Evolutionary conservation across 2,113 vertebrate genomes (phyloP), one percentile per base, ranked within the genome.

Genomic region (Limnothrissa miodon): DNA sequence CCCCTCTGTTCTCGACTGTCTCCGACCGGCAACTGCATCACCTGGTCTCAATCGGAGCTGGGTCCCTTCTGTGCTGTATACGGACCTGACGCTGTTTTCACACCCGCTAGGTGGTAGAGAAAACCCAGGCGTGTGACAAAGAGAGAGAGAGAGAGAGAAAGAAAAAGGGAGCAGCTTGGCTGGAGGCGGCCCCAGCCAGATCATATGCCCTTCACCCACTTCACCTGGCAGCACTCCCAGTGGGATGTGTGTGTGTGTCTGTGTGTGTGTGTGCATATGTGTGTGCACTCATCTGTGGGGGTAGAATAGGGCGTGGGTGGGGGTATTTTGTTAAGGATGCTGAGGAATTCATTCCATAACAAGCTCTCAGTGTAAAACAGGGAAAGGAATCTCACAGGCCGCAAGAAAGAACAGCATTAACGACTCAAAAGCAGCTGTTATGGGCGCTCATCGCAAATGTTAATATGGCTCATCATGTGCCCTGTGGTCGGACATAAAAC

Each of bases 171-270:
- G 59, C n/a, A 25, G 59, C 59, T 8, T 25, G 59, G 59, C 59
- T 74, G 66, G 66, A 74, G 25, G 66, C 33, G 29, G 66, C 66
- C 66, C 66, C 3, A 15, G 66, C 29, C 66, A 74, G 29, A 74
- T 74, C 25, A 74, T 36, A 74, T 74, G 66, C 66, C 66, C 66
- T 74, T 74, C 33, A 74, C 66, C 29, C 66, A 74, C 10, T 36
- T 74, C 66, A 74, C 66, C 66, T 74, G 66, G 66, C 66, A 74
- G 66, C 66, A 74, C 66, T 74, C 66, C 66, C 66, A 74, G 66
- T 39, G 66, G 66, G 66, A 74, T 74, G 29, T 36, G 29, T 74
- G 29, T 74, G 66, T 74, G 66, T 74, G 62, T 70, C 29, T 70
- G 62, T 70, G 62, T 36, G 62, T 70, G 62, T 70, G 62, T 36